Conservation (phyloP, 2,797 vertebrate species). For the Eulemur mongoz region DNA sequence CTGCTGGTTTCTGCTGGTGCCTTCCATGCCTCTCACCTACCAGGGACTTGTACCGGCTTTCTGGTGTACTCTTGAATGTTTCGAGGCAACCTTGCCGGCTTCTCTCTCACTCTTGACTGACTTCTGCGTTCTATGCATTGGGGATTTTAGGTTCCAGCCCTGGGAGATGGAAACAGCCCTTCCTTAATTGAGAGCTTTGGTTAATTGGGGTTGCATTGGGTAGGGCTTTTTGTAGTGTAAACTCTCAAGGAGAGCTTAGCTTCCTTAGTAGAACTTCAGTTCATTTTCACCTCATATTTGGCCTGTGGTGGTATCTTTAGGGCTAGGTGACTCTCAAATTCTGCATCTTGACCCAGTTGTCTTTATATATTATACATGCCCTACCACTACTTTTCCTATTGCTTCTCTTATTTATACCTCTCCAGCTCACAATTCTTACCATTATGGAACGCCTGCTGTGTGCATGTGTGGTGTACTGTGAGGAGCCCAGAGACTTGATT, state of each 20-base stretch:
- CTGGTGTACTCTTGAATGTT: not conserved
- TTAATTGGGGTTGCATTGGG: constrained; percentile 51
- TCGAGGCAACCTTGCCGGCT: not conserved
- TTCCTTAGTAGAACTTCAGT: not conserved
- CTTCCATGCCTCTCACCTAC: not conserved
- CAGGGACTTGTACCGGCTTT: not conserved
- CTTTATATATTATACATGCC: not conserved
- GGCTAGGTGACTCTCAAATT: not conserved
- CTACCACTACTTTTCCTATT: not conserved
- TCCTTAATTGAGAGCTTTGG: constrained; percentile 53
- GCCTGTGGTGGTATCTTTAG: not conserved
- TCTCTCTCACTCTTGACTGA: not conserved
- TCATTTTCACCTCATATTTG: constrained; percentile 5
- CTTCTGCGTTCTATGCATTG: not conserved
- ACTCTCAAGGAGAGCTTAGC: constrained; percentile 9
- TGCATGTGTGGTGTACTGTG: not conserved
- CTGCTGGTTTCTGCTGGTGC: not conserved
- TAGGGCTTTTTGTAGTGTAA: constrained; percentile 37
- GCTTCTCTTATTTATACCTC: not conserved
- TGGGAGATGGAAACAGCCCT: constrained; percentile 38
- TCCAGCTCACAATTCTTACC: not conserved
- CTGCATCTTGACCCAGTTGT: not conserved
- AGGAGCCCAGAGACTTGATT: not conserved
- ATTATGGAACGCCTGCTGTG: not conserved
- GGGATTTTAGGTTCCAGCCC: constrained; percentile 42